phyloP scores from a whole-genome alignment of 2,113 vertebrate species.

The Ophiodon elongatus region DNA sequence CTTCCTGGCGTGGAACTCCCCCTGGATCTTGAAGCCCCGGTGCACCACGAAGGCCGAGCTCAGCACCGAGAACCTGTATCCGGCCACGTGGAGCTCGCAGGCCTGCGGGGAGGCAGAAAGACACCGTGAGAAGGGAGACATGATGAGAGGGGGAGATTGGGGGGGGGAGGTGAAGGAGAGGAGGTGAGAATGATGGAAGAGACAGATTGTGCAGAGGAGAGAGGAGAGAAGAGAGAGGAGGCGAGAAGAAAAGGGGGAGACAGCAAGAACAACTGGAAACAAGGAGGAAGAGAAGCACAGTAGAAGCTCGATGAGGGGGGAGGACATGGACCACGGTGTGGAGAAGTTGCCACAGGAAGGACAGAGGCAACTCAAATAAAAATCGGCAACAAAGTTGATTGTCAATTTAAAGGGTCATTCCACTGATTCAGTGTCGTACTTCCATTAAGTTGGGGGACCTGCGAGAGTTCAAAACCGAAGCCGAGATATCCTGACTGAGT shows the following conservation, averaged over 20 bases:
- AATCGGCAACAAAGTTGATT: neutral
- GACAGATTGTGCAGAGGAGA: no score
- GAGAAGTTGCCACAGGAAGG: neutral
- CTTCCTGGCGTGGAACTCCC: slow-evolving; percentile 91
- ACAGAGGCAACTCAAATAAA: neutral
- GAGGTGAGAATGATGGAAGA: neutral
- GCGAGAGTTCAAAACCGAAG: neutral
- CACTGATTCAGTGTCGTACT: neutral
- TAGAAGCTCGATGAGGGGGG: neutral
- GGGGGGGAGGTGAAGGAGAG: neutral
- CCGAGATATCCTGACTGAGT: neutral
- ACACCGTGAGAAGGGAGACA: neutral
- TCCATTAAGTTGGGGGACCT: neutral
- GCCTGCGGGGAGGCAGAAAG: slow-evolving; percentile 75
- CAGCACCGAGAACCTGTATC: slow-evolving; percentile 90
- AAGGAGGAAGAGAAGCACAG: neutral
- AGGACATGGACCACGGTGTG: neutral
- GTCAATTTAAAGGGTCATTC: neutral
- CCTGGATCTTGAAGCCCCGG: slow-evolving; percentile 90
- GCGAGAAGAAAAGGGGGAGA: neutral
- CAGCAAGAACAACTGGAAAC: neutral
- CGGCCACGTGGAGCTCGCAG: slow-evolving; percentile 91
- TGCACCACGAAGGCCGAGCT: slow-evolving; percentile 92
- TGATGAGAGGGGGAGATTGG: neutral
- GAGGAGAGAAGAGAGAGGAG: neutral